These are phyloP conservation scores for Empidonax traillii DNA, from an alignment of 2,113 vertebrate species.

Conservation along the genomic window DNA sequence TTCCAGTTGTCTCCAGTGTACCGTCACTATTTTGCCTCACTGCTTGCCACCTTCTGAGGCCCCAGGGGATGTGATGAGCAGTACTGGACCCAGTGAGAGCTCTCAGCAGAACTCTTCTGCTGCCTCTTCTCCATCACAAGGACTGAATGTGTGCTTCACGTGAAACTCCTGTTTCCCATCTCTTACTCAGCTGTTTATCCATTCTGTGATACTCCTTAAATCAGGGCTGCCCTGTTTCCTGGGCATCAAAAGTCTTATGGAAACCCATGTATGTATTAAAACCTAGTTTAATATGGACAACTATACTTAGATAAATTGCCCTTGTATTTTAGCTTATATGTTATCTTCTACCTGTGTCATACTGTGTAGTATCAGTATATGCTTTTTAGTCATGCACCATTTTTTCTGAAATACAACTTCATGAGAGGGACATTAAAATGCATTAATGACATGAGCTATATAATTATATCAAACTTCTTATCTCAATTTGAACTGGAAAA, in stretches of 20 bases:
- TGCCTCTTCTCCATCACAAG: fast-evolving
- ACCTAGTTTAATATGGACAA: background rate
- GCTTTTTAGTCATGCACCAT: background rate
- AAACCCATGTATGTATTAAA: background rate
- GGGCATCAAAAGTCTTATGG: background rate
- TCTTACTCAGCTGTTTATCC: background rate
- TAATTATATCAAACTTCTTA: background rate
- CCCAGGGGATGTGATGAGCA: background rate
- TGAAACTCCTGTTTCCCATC: background rate
- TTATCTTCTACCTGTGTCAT: background rate
- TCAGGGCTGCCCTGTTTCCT: background rate
- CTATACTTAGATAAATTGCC: background rate
- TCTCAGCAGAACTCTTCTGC: background rate
- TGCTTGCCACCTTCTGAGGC: background rate
- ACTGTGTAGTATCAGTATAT: background rate
- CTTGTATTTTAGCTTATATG: background rate
- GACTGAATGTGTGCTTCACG: fast-evolving
- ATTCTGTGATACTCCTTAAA: background rate
- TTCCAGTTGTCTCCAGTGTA: background rate
- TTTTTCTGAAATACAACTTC: background rate
- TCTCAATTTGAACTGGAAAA: background rate
- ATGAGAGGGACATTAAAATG: background rate
- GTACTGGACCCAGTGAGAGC: no score
- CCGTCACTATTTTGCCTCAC: background rate
- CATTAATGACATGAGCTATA: background rate